Conservation (phyloP, 2,888 invertebrate species). For the Lomographa bimaculata region DNA sequence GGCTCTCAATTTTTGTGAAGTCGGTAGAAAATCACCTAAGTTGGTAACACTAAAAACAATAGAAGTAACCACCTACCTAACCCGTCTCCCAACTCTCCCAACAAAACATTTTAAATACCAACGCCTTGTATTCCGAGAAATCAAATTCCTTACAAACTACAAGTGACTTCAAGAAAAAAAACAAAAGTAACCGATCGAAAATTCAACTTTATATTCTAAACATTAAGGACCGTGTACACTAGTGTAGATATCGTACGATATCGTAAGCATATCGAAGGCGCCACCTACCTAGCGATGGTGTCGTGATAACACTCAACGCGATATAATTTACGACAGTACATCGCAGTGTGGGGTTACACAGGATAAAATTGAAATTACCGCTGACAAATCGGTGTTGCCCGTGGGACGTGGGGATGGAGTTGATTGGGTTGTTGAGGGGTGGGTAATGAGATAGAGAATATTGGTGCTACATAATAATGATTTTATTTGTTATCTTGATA, state of each 20-base stretch:
- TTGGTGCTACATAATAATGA: neutral
- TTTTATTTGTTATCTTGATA: no score
- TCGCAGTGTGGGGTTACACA: conserved; percentile 53
- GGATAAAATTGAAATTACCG: conserved; percentile 46
- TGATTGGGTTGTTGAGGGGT: conserved; percentile 25
- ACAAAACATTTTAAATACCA: conserved; percentile 22
- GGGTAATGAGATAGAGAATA: conserved; percentile 16
- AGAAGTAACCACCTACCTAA: no score
- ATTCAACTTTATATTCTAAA: conserved; percentile 10
- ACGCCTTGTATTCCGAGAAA: conserved; percentile 24
- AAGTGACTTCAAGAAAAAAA: conserved; percentile 17
- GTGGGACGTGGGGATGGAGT: conserved; percentile 28
- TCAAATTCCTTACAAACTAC: conserved; percentile 13
- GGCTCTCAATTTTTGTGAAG: no score
- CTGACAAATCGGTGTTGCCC: conserved; percentile 44
- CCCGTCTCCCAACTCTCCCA: no score
- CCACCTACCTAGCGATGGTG: conserved; percentile 30
- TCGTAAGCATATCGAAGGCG: conserved; percentile 21
- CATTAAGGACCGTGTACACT: conserved; percentile 8
- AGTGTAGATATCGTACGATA: conserved; percentile 6
- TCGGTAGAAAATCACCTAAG: no score
- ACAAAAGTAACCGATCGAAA: neutral
- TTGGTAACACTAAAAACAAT: no score
- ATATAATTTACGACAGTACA: conserved; percentile 50
- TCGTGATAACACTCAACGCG: conserved; percentile 30